Evolutionary conservation across 35 echinoderm and acorn worm genomes (phyloP), one percentile per base, ranked within the genome.

Genomic region (Ophioderma brevispina): DNA sequence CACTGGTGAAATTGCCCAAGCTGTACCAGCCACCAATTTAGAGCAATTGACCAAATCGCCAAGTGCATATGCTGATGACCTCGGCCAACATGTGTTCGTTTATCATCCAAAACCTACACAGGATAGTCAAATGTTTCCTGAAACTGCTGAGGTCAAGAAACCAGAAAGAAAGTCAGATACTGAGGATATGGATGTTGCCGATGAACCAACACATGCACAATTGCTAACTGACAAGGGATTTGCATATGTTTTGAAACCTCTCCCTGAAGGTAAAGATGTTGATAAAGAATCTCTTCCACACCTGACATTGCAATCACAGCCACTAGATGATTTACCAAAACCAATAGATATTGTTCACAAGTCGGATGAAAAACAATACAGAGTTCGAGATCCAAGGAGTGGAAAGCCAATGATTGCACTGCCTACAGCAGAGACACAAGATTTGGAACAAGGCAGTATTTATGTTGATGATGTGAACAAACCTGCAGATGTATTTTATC

Each of bases 11-110:
- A 84, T 95, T 32, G 50, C 91, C 32, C 39, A 86, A 78, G 89
- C 89, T 50, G 80, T 81, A 31, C 93, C 82, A 84, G 84, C 89
- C n/a, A 76, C 76, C 1, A 75, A 94, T 86, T 76, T 87, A 35
- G 37, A 85, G 19, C 36, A 94, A 78, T 52, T 94, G 34, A 21
- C 8, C 46, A 52, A 21, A 11, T 52, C 21, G 21, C 46, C 46
- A 52, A 52, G 46, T 52, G 46, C 46, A 11, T 52, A 52, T 52
- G 46, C 21, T 8, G 21, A 21, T 21, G 21, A 52, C 21, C 46
- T 21, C 8, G 46, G 21, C 21, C 8, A 52, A 21, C 46, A 8
- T 11, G 46, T 52, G 46, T 21, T 11, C 8, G 8, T 52, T 52
- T 52, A 52, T 52, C 21, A 52, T 52, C 46, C 46, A 11, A 52